A percentile compares a stretch with the other conserved stretches of the same genome.
These are phyloP conservation scores for Neosalanx taihuensis DNA, from an alignment of 2,797 vertebrate genomes.

Conservation along the genomic window DNA sequence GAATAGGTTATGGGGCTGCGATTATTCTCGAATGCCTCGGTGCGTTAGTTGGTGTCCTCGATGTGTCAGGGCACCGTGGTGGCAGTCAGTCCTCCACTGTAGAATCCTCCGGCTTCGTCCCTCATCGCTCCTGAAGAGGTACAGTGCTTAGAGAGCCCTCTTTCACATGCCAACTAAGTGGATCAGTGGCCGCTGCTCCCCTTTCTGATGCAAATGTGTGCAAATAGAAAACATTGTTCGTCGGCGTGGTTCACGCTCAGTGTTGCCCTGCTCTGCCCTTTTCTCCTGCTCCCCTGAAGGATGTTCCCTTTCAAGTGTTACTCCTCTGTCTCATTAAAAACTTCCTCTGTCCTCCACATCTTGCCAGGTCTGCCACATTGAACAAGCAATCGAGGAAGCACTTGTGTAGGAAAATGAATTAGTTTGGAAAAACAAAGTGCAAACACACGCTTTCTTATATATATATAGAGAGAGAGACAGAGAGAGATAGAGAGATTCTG, in stretches of 20 bases:
- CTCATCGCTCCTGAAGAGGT: constrained; percentile 29
- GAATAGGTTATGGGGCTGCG: constrained; percentile 5
- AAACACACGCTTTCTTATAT: neutral
- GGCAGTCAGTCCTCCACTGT: constrained; percentile 34
- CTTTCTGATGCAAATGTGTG: constrained; percentile 70
- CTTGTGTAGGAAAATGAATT: neutral
- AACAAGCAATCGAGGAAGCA: constrained; percentile 43
- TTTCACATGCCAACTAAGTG: constrained; percentile 49
- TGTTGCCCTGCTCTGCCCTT: constrained; percentile 50
- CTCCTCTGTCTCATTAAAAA: constrained; percentile 62
- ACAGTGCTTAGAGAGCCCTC: constrained; percentile 35
- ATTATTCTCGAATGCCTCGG: constrained; percentile 19
- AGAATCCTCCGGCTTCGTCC: constrained; percentile 38
- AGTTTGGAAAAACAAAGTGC: neutral
- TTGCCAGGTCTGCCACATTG: constrained; percentile 44
- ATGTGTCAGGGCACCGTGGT: constrained; percentile 30
- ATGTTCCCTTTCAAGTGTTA: constrained; percentile 63
- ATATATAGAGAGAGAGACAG: neutral
- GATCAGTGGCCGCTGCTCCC: constrained; percentile 47
- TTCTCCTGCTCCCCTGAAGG: constrained; percentile 54
- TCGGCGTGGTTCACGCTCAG: constrained; percentile 44
- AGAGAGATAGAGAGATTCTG: constrained; percentile 27
- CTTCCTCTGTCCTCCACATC: constrained; percentile 59
- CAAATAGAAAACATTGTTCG: constrained; percentile 65
- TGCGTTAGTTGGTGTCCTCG: constrained; percentile 19